These are phyloP conservation scores for Cotesia typhae DNA, from an alignment of 1,140 invertebrate genomes.

Conservation along the genomic window DNA sequence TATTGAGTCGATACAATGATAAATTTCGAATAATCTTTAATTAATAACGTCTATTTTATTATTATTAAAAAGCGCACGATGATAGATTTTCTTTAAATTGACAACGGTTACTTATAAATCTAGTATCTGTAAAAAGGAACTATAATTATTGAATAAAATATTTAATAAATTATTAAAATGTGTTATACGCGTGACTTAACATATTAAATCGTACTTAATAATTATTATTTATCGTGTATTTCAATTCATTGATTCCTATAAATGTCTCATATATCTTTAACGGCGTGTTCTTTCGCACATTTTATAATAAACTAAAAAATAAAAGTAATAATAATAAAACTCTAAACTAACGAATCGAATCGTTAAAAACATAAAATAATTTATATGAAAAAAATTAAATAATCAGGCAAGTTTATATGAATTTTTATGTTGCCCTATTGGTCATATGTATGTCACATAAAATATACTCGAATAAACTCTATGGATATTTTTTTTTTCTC, in stretches of 20 bases:
- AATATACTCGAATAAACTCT: no score
- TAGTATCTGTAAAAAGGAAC: no score
- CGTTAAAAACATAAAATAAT: not conserved
- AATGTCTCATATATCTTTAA: not conserved
- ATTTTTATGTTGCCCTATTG: not conserved
- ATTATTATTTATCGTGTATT: slow-evolving; percentile 4
- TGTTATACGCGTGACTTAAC: not conserved
- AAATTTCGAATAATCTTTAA: no score
- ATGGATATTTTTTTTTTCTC: no score
- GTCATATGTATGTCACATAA: no score
- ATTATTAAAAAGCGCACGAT: no score
- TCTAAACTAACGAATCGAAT: slow-evolving; percentile 6
- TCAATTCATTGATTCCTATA: slow-evolving; percentile 13
- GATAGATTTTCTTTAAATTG: no score
- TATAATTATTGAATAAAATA: not conserved
- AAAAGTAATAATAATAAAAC: not conserved
- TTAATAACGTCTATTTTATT: no score
- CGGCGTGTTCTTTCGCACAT: not conserved
- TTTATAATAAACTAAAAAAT: not conserved
- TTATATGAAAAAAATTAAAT: no score
- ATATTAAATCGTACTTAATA: slow-evolving; percentile 7
- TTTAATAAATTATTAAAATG: not conserved
- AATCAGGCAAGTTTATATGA: slow-evolving; percentile 1
- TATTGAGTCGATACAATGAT: no score
- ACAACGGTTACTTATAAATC: no score